Base-by-base conservation (phyloP, 1,140 invertebrate species). In the Drosophila baimaii region DNA sequence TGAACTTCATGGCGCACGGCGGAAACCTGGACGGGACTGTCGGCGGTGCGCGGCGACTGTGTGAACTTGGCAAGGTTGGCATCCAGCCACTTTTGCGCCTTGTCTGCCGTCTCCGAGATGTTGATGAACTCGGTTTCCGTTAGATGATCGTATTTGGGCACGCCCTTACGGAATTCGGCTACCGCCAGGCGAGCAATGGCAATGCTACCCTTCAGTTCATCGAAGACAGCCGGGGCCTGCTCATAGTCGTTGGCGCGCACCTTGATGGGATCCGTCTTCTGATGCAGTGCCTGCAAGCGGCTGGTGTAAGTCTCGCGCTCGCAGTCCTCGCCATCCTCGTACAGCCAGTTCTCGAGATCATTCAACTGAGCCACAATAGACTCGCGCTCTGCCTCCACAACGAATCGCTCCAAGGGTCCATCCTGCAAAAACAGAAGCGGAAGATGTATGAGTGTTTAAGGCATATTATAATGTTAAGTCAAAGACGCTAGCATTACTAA, bases 281-380 rank as follows among this genome's bases (percentile, higher is more conserved):
- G 93, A 93, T 95, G 93, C 64, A 95, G 91, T 39, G 93, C 93
- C 7, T 90, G 74, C 70, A 95, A 85, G 77, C 94, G 94, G 75
- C 93, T 94, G 51, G 93, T 93, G 79, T 95, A 95, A 15, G 93
- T 93, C 90, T 94, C 95, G 93, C 97, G 95, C 47, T 96, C 95
- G 90, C 98, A 97, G 83, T 99, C 97, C 92, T 98, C 98, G 1
- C 98, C 98, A 44, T 94, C 94, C 69, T 97, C 97, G 90, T 99
- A 99, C 0, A 99, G 93, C 99, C 99, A 99, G 88, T 96, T 96
- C 93, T 99, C 98, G 72, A 97, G 96, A 23, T 96, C 94, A 79
- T 97, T 96, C 12, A 99, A 93, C 58, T 95, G 93, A 58, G 92
- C 89, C 37, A 94, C 94, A 58, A 99, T 94, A 1, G 92, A 79